Percentiles rank a stretch among this genome's conserved stretches.
Conservation (phyloP, 2,113 vertebrate genomes). For the Budorcas taxicolor region DNA sequence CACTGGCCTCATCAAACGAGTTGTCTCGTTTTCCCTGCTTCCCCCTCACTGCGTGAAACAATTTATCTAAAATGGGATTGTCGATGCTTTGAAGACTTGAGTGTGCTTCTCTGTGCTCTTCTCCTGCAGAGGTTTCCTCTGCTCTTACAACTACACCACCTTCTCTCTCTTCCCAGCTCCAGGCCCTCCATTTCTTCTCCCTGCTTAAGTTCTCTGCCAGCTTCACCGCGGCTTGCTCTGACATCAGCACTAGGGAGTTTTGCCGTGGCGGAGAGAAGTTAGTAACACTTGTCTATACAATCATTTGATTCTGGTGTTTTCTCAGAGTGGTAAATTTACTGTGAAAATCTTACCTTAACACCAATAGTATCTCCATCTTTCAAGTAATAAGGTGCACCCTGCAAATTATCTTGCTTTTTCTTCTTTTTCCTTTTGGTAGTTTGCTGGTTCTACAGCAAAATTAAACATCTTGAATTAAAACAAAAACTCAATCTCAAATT, state of each 20-base stretch:
- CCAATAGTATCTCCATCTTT: slow-evolving; percentile 93
- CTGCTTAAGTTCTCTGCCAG: neutral
- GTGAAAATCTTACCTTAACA: slow-evolving; percentile 83
- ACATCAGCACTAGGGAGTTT: neutral
- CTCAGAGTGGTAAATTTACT: neutral
- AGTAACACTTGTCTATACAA: neutral
- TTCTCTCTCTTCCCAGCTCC: neutral
- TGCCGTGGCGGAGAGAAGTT: neutral
- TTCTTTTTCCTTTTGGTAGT: slow-evolving; percentile 92
- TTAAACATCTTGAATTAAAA: neutral
- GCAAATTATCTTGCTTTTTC: slow-evolving; percentile 88
- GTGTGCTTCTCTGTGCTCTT: neutral
- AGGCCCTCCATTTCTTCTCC: neutral
- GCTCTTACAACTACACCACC: neutral
- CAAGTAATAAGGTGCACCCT: slow-evolving; percentile 87
- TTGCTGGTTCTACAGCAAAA: slow-evolving; percentile 85
- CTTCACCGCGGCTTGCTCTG: neutral
- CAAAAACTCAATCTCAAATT: neutral
- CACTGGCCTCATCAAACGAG: too few relatives aligned
- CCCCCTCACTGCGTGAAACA: neutral
- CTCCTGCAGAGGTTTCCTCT: neutral
- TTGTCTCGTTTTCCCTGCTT: neutral
- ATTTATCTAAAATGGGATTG: neutral
- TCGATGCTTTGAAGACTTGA: neutral
- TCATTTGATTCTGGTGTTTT: neutral